These are phyloP conservation scores for Pitta sordida DNA, from an alignment of 2,113 vertebrate species.

Conservation along the genomic window DNA sequence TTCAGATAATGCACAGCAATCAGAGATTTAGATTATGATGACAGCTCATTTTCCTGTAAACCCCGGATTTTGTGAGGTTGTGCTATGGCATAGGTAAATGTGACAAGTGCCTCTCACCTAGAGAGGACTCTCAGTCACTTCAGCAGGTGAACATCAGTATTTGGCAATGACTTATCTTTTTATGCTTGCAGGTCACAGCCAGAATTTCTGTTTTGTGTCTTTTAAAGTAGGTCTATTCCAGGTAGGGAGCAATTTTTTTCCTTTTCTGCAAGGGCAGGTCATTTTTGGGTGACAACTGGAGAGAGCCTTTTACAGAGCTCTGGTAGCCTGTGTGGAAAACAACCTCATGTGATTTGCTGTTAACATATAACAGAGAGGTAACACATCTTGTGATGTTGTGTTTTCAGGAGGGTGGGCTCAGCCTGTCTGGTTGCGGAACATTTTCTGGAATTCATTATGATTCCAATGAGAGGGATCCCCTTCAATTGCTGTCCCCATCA, in stretches of 20 bases:
- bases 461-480: neutral
- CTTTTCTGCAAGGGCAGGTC: neutral
- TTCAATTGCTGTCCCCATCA: neutral
- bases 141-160: neutral
- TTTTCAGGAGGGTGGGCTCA: neutral
- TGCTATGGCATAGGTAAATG: neutral
- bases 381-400: neutral
- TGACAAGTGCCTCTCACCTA: accelerated
- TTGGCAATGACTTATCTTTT: neutral
- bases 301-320: neutral
- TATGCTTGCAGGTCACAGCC: neutral
- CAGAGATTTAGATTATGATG: neutral
- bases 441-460: neutral
- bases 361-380: neutral
- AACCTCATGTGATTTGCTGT: neutral
- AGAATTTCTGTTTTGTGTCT: neutral
- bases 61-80: neutral
- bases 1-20: neutral
- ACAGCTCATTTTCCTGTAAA: neutral
- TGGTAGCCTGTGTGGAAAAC: neutral
- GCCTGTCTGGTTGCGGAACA: neutral
- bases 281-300: neutral
- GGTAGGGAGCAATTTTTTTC: neutral
- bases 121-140: neutral
- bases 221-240: neutral